A percentile compares a stretch with the other conserved stretches of the same genome.
These are phyloP conservation scores for Tineola bisselliella DNA, from an alignment of 2,888 invertebrate species.

Conservation along the genomic window DNA sequence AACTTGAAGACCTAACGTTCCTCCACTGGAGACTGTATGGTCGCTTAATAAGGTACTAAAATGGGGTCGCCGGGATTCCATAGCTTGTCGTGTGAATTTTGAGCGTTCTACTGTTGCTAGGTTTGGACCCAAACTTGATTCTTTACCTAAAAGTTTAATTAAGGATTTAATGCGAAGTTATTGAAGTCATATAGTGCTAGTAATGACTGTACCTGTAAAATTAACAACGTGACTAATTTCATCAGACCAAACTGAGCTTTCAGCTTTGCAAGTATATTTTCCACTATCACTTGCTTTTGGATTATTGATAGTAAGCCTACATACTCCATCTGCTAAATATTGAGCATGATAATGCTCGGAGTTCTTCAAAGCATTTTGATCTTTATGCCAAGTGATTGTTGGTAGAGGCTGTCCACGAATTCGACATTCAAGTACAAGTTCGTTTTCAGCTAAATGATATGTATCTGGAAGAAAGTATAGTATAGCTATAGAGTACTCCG, in stretches of 20 bases:
- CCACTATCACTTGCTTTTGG: constrained; percentile 78
- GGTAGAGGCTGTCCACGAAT: constrained; percentile 80
- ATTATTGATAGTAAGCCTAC: constrained; percentile 72
- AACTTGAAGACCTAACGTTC: constrained; percentile 84
- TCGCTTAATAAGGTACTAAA: constrained; percentile 76
- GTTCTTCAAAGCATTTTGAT: constrained; percentile 64
- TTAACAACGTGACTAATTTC: constrained; percentile 78
- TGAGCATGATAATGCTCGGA: constrained; percentile 72
- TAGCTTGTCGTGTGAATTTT: constrained; percentile 38
- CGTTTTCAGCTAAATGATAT: constrained; percentile 76
- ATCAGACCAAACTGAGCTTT: constrained; percentile 76
- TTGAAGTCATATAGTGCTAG: background rate
- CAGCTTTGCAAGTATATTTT: constrained; percentile 78
- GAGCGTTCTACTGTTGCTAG: constrained; percentile 40
- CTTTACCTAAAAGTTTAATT: constrained; percentile 33
- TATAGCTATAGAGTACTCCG: too few species aligned
- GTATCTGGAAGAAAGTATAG: constrained; percentile 64
- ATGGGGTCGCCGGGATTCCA: constrained; percentile 71
- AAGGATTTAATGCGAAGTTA: background rate
- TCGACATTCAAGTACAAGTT: constrained; percentile 80
- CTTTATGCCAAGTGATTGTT: constrained; percentile 79
- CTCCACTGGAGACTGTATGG: constrained; percentile 77
- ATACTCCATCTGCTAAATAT: constrained; percentile 78
- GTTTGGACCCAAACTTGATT: constrained; percentile 36
- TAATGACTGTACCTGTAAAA: constrained; percentile 66